phyloP scores from a whole-genome alignment of 2,888 invertebrate species.

The Thecocarcelia acutangulata region DNA sequence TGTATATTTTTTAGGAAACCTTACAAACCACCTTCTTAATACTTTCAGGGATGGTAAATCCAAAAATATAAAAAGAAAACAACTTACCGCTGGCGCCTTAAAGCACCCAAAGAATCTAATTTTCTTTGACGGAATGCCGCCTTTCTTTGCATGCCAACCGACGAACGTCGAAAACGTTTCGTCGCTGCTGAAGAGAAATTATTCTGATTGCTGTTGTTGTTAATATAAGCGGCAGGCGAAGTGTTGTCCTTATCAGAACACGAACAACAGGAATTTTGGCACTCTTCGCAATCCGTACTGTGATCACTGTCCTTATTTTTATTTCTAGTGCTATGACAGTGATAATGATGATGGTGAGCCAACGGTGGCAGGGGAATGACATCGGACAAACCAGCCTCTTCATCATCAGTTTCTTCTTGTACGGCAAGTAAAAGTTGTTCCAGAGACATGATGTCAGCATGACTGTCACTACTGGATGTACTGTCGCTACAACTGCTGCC shows the following conservation, averaged over 20 bases:
- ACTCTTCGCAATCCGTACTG: conserved; percentile 43
- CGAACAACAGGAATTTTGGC: conserved; percentile 41
- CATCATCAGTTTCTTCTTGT: conserved; percentile 75
- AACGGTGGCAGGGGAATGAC: conserved; percentile 51
- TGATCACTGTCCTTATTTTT: conserved; percentile 40
- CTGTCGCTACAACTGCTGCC: conserved; percentile 64
- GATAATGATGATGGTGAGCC: conserved; percentile 63
- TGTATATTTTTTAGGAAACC: too few species aligned
- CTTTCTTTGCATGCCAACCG: conserved; percentile 79
- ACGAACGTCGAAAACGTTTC: conserved; percentile 77
- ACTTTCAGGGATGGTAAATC: too few species aligned
- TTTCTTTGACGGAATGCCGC: conserved; percentile 80
- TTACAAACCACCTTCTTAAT: too few species aligned
- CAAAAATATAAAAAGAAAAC: background rate
- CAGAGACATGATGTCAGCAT: conserved; percentile 73
- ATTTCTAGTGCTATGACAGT: conserved; percentile 31
- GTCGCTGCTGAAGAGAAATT: conserved; percentile 10
- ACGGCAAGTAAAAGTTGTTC: conserved; percentile 76
- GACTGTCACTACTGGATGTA: conserved; percentile 65
- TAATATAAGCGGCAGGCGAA: conserved; percentile 27
- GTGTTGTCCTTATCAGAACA: conserved; percentile 53
- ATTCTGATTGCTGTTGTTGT: conserved; percentile 33
- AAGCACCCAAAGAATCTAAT: conserved; percentile 77
- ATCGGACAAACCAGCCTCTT: conserved; percentile 59
- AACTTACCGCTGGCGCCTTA: conserved; percentile 79